Conservation (phyloP, 2,797 vertebrate species). For the Limosa lapponica region DNA sequence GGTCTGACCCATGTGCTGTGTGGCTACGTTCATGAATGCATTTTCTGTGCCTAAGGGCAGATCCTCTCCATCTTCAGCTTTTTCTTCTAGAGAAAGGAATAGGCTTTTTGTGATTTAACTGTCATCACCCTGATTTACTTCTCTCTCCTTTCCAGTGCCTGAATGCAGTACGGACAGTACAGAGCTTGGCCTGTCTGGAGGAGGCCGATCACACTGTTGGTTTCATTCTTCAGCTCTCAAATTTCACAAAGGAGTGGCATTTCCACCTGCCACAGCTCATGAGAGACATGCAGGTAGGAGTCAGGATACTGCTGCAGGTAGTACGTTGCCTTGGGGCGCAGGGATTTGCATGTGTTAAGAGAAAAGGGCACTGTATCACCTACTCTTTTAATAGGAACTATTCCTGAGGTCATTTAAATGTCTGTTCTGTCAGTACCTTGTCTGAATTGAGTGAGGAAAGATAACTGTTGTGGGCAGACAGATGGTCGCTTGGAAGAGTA, state of each 20-base stretch:
- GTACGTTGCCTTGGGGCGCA: not conserved
- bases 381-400: not conserved
- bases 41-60: not conserved
- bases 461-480: not conserved
- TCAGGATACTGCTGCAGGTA: not conserved
- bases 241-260: constrained; percentile 96
- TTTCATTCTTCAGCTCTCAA: constrained; percentile 96
- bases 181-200: constrained; percentile 93
- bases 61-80: not conserved
- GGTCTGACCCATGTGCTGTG: not conserved
- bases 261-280: constrained; percentile 96
- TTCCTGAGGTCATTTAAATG: not conserved
- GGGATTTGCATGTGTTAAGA: not conserved
- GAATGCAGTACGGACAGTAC: constrained; percentile 92
- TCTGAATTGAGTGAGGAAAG: not conserved
- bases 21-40: accelerated
- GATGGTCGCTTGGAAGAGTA: not conserved
- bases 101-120: not conserved
- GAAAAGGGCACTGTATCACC: not conserved
- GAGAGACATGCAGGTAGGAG: constrained; percentile 88
- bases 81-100: not conserved
- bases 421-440: not conserved
- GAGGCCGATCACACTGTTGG: constrained; percentile 97
- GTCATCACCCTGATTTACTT: not conserved
- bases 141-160: constrained; percentile 84